These are phyloP conservation scores for Cephalopterus ornatus DNA, from an alignment of 2,113 vertebrate genomes.

Conservation along the genomic window DNA sequence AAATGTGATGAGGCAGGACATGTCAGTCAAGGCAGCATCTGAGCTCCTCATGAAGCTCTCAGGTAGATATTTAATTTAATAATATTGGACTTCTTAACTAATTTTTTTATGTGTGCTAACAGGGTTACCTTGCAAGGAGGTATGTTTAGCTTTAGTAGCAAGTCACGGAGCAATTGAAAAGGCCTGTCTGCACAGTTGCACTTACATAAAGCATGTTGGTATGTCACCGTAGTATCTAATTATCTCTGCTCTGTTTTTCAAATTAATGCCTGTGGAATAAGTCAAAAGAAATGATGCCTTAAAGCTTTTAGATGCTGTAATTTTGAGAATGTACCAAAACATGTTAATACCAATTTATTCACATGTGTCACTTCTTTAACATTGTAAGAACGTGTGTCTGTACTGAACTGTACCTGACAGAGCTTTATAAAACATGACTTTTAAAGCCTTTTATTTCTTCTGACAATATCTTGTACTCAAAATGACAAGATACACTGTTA, in stretches of 20 bases:
- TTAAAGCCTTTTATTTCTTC: background rate
- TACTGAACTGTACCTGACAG: background rate
- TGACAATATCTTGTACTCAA: background rate
- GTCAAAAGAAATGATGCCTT: background rate
- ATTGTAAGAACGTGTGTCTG: background rate
- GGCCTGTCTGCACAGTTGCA: background rate
- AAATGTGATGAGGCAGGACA: conserved; percentile 85
- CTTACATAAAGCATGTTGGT: background rate
- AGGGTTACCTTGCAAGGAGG: background rate
- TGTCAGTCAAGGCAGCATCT: conserved; percentile 93
- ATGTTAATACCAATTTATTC: background rate
- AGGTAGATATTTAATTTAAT: conserved; percentile 77
- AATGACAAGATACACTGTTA: background rate
- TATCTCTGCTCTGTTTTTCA: conserved; percentile 1
- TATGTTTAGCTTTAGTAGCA: background rate
- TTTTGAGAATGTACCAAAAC: background rate
- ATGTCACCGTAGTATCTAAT: background rate
- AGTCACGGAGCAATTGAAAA: background rate
- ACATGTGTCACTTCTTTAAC: background rate
- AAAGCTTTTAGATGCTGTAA: background rate
- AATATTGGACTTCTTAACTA: background rate
- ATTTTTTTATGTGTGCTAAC: background rate
- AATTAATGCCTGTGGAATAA: background rate
- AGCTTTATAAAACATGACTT: background rate
- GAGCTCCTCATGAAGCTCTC: conserved; percentile 98